Evolutionary conservation across 2,888 invertebrate species (phyloP).

Genomic region (Dysmachus trigonus): DNA sequence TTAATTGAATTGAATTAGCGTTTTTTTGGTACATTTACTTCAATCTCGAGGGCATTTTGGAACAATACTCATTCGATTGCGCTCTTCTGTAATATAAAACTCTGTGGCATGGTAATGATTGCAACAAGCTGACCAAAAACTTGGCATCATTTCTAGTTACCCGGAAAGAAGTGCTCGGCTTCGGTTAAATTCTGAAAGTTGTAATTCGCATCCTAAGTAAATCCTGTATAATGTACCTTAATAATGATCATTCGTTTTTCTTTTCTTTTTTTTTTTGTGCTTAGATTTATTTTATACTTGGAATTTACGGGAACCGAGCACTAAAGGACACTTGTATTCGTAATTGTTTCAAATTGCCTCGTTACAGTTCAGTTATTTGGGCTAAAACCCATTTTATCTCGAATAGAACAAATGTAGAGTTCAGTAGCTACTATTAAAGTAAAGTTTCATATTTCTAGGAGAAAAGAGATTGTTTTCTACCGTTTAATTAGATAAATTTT

Average conservation of each 20-base stretch:
- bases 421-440: slow-evolving; percentile 21
- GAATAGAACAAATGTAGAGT: slow-evolving; percentile 26
- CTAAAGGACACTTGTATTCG: not conserved
- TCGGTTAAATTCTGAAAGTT: not conserved
- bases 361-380: slow-evolving; percentile 9
- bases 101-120: slow-evolving; percentile 27
- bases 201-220: not conserved
- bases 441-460: slow-evolving; percentile 17
- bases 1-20: slow-evolving; percentile 21
- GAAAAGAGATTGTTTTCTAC: not conserved
- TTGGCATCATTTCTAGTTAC: slow-evolving; percentile 4
- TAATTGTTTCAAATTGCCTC: slow-evolving; percentile 36
- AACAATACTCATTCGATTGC: slow-evolving; percentile 7
- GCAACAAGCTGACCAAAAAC: not conserved
- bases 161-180: slow-evolving; percentile 7
- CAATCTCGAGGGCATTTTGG: slow-evolving; percentile 33
- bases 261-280: not conserved
- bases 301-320: slow-evolving; percentile 2
- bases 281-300: not conserved
- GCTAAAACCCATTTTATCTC: not conserved
- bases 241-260: not conserved
- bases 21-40: slow-evolving; percentile 5
- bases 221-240: not conserved
- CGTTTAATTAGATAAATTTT: slow-evolving; percentile 9
- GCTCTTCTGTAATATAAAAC: slow-evolving; percentile 28